Evolutionary conservation across 2,888 invertebrate species (phyloP), one percentile per base, ranked within the genome.

Genomic region (Euspilapteryx auroguttella): DNA sequence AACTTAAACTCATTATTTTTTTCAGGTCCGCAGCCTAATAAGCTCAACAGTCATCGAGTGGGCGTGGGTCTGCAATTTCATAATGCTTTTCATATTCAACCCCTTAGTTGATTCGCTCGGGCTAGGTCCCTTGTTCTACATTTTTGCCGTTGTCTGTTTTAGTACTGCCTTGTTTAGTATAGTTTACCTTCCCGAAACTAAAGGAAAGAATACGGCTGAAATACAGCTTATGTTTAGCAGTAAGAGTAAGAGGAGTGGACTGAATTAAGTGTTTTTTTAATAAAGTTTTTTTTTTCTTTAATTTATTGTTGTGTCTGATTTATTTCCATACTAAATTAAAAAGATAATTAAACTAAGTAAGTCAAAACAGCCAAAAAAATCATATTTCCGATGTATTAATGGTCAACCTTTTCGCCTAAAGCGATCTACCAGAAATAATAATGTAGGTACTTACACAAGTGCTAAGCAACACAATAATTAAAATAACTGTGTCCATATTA

Each of bases 21-120:
- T 49, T 9, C 51, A 63, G 63, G 45, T 64, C 1, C 51, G 47
- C 31, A 50, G 57, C 25, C 37, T 56, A 4, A 37, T 54, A 14
- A 40, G 53, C 2, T 57, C 57, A 55, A 14, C 61, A 4, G 39
- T 44, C 2, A 31, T 57, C 11, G 55, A 64, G 31, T 61, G 56
- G 56, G 38, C 44, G 0, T 61, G 57, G 55, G 31, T 49, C 2
- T 48, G 54, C 37, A 53, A 47, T 30, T 63, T 57, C 35, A 21
- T 50, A 1, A 34, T 52, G 3, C 44, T 59, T 1, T 58, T 55
- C 36, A 35, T 55, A 12, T 58, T 55, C 40, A 52, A 49, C 28
- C 55, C 57, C 1, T 34, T 58, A 2, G 41, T 53, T 1, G 14
- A 36, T 2, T 36, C 36, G 2, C 26, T 55, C 1, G 58, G 58